These are phyloP conservation scores for Forbesichthys agassizii DNA, from an alignment of 2,113 vertebrate species.

Conservation along the genomic window DNA sequence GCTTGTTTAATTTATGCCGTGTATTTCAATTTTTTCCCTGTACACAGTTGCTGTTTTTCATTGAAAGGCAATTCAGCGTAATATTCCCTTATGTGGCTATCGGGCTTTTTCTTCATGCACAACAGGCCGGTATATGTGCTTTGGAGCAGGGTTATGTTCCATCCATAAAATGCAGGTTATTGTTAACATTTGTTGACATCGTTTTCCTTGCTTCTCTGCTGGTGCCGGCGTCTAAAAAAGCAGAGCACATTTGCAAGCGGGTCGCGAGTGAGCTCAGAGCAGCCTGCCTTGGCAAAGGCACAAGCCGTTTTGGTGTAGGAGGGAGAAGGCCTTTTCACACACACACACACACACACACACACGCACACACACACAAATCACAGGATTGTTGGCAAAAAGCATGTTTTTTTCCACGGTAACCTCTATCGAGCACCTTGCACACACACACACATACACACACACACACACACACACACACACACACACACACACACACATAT, in stretches of 20 bases:
- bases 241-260: not conserved
- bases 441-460: not conserved
- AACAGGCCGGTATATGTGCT: not conserved
- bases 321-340: slow-evolving; percentile 1
- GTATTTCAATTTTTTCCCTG: not conserved
- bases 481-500: no score
- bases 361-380: not conserved
- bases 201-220: not conserved
- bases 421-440: slow-evolving; percentile 18
- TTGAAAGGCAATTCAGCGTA: not conserved
- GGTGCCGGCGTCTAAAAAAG: not conserved
- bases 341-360: not conserved
- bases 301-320: slow-evolving; percentile 6
- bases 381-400: not conserved
- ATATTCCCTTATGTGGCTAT: not conserved
- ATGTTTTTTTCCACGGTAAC: slow-evolving; percentile 15
- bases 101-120: not conserved
- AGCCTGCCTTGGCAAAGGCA: slow-evolving; percentile 3
- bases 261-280: not conserved
- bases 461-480: not conserved
- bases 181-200: not conserved
- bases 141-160: not conserved
- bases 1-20: not conserved
- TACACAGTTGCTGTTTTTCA: slow-evolving; percentile 1
- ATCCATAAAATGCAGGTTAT: not conserved